Conservation (phyloP, 2,797 vertebrate genomes). For the Diglossa cyanea region DNA sequence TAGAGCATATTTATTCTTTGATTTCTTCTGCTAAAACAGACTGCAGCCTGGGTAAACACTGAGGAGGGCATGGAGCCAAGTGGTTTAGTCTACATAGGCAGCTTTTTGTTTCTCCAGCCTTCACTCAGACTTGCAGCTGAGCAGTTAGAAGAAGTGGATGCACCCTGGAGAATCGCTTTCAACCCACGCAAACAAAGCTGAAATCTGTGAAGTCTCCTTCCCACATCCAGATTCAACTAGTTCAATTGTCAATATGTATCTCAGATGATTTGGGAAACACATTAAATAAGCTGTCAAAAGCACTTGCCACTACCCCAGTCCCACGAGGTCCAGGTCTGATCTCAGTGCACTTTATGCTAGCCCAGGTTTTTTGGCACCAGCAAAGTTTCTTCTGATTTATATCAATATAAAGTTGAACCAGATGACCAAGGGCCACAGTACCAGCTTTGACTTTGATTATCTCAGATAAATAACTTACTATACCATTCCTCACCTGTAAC, state of each 20-base stretch:
- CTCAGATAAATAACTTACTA: not conserved
- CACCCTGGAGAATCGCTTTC: conserved; percentile 32
- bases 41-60: conserved; percentile 51
- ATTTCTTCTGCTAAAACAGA: conserved; percentile 56
- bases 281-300: not conserved
- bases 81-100: conserved; percentile 42
- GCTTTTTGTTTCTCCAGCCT: conserved; percentile 59
- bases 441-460: not conserved
- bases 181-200: conserved; percentile 15
- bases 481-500: not conserved
- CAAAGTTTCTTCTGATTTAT: not conserved
- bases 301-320: not conserved
- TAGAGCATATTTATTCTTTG: conserved; percentile 57
- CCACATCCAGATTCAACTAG: not conserved
- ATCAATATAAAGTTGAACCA: not conserved
- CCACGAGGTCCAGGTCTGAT: not conserved
- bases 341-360: not conserved
- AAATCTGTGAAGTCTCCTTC: conserved; percentile 27
- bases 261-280: not conserved
- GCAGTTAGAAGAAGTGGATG: conserved; percentile 27
- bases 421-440: not conserved
- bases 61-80: conserved; percentile 40
- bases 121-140: conserved; percentile 52
- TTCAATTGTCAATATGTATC: not conserved
- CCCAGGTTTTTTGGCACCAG: not conserved